Evolutionary conservation across 2,888 invertebrate genomes (phyloP).

Genomic region (Steinernema hermaphroditum): DNA sequence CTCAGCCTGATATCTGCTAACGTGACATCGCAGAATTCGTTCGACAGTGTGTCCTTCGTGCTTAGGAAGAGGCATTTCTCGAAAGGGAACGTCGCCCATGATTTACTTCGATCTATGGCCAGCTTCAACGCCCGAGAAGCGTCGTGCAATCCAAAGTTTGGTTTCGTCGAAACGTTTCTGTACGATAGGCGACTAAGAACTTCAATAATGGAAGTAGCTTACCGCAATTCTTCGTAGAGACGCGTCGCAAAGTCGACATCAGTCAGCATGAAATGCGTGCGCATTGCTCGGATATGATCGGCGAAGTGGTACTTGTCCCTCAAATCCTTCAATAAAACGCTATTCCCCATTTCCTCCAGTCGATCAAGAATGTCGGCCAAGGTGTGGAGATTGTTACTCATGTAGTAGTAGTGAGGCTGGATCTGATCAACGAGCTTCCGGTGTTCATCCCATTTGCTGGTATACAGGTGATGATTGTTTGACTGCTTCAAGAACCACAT

Average conservation of each 20-base stretch:
- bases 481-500: conserved; percentile 17
- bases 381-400: neutral
- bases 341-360: conserved; percentile 3
- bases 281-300: conserved; percentile 2
- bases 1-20: neutral
- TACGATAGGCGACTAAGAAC: no score
- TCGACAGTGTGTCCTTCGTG: neutral
- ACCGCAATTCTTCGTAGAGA: neutral
- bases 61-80: neutral
- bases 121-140: neutral
- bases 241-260: neutral
- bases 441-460: neutral
- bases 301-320: conserved; percentile 1
- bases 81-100: neutral
- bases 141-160: neutral
- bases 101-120: neutral
- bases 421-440: neutral
- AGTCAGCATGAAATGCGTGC: neutral
- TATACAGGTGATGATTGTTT: conserved; percentile 2
- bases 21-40: neutral
- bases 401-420: conserved; percentile 10
- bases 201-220: neutral
- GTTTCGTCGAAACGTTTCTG: neutral
- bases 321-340: conserved; percentile 1
- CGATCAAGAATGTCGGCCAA: neutral